Evolutionary conservation across 2,888 invertebrate genomes (phyloP), one percentile per base, ranked within the genome.

Genomic region (Rhagophthalmus giganteus): DNA sequence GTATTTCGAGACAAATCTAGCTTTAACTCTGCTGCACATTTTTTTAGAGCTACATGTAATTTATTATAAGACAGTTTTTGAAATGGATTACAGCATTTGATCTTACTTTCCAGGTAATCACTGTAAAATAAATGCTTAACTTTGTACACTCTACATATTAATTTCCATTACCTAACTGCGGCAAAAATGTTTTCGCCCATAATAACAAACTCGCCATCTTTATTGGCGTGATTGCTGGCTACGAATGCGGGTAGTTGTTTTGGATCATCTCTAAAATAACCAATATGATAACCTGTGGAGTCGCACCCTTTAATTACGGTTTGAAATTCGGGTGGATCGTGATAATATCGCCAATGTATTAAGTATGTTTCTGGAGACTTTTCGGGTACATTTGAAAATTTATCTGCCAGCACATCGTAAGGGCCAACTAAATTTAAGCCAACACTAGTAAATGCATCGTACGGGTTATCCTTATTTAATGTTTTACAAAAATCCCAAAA

Each of bases 241-340:
- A 96, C 76, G 71, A 94, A 86, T 3, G 81, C 81, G 20, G 93
- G 90, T 26, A 80, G 73, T 46, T 87, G 84, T 16, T 82, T 78
- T 0, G 90, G 90, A 52, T 83, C 82, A 77, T 96, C 95, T 66
- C 94, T 82, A 78, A 86, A 94, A 74, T 94, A 96, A 3, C 95
- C 95, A 65, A 92, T 84, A 70, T 96, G 95, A 59, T 85, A 85
- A 54, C 88, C 86, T 49, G 82, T 83, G 35, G 80, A 80, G 35
- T 83, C 81, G 66, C 85, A 84, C 12, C 81, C 82, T 70, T 83
- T 85, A 37, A 92, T 71, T 27, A 91, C 77, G 1, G 91, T 87
- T 82, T 93, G 90, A 73, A 95, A 90, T 75, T 97, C 96, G 6
- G 97, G 96, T 6, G 94, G 92, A 78, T 98, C 97, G 73, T 88